Evolutionary conservation across 1,140 invertebrate species (phyloP).

Genomic region (Leptestheria dahalacensis): DNA sequence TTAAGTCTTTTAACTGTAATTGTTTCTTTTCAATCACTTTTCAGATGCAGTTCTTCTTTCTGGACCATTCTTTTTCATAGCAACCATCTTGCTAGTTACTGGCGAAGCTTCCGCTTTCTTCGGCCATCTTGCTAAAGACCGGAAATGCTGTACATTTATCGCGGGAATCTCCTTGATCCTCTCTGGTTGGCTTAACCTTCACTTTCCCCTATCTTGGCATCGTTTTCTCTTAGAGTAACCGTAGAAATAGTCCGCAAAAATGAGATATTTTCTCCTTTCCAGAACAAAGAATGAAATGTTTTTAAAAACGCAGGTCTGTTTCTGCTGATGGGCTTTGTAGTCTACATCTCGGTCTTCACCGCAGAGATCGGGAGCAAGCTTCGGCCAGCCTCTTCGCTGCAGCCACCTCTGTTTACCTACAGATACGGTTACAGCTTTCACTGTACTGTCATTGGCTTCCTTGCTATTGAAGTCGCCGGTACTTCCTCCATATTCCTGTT

Average conservation of each 20-base stretch:
- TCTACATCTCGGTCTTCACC: conserved; percentile 84
- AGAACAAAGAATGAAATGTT: neutral
- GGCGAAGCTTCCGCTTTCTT: conserved; percentile 45
- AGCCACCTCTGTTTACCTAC: conserved; percentile 65
- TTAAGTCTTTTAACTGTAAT: neutral
- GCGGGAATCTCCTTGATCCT: conserved; percentile 51
- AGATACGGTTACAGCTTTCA: conserved; percentile 69
- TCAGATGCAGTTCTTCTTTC: conserved; percentile 52
- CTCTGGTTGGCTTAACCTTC: conserved; percentile 35
- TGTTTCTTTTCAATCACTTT: too few species aligned
- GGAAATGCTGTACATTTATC: conserved; percentile 43
- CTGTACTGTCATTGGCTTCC: conserved; percentile 65
- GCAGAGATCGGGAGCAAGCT: conserved; percentile 73
- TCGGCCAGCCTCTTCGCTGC: conserved; percentile 52
- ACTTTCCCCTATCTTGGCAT: too few species aligned
- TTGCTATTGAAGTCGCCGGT: conserved; percentile 64
- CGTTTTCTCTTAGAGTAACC: too few species aligned
- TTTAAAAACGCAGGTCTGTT: conserved; percentile 50
- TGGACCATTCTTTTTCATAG: conserved; percentile 44
- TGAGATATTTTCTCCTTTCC: neutral
- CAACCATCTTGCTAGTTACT: conserved; percentile 40
- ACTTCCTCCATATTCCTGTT: conserved; percentile 72
- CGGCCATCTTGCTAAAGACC: conserved; percentile 38
- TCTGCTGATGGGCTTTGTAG: conserved; percentile 73
- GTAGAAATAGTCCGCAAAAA: too few species aligned